Conservation (phyloP, 2,113 vertebrate species). For the Penelope pileata region DNA sequence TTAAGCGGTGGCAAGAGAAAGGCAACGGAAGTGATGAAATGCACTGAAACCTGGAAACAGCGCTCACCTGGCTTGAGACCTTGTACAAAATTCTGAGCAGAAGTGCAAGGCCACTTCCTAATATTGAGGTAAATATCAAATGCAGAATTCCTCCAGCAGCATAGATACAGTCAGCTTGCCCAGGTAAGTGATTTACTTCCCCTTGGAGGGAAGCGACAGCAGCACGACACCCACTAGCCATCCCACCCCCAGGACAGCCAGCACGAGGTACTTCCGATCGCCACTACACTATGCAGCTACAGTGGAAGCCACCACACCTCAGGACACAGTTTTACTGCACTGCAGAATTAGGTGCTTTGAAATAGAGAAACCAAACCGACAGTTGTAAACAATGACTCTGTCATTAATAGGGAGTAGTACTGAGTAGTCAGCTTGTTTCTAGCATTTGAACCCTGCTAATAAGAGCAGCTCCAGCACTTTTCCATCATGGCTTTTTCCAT, state of each 20-base stretch:
- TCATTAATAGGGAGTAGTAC: neutral
- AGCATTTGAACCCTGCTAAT: neutral
- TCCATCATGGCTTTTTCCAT: neutral
- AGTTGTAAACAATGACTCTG: neutral
- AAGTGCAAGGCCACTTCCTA: neutral
- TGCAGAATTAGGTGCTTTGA: conserved; percentile 53
- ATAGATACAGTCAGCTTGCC: neutral
- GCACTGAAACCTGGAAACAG: neutral
- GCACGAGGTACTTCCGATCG: neutral
- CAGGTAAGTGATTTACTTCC: neutral
- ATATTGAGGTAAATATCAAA: neutral
- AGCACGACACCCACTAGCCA: neutral
- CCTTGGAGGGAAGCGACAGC: neutral
- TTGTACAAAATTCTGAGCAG: neutral
- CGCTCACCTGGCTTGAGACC: neutral
- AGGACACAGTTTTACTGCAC: conserved; percentile 54
- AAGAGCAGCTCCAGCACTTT: neutral
- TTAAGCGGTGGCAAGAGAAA: neutral
- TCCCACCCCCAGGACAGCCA: neutral
- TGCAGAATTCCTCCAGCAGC: neutral
- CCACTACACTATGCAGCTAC: conserved; percentile 23
- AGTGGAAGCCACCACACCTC: conserved; percentile 50
- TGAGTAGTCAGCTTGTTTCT: conserved; percentile 24
- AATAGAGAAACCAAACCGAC: conserved; percentile 39
- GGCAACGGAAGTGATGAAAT: neutral